Percentiles rank a stretch among this genome's conserved stretches.
phyloP scores from a whole-genome alignment of 2,113 vertebrate species.

The Pelvicachromis taeniatus region DNA sequence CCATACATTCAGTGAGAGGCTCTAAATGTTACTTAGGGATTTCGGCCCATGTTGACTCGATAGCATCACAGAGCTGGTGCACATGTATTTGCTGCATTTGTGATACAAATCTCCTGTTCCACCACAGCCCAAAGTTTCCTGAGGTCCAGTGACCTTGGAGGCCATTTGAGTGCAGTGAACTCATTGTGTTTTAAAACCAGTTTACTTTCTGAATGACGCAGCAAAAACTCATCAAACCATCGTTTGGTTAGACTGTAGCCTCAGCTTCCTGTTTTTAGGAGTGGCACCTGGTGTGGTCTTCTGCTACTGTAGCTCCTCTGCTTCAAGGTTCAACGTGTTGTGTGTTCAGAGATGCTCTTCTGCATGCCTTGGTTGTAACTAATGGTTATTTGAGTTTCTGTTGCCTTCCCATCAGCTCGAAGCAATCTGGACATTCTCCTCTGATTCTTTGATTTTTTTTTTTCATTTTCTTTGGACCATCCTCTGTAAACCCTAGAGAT shows the following conservation, averaged over 20 bases:
- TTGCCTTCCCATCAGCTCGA: too few relatives aligned
- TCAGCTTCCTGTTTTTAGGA: neutral
- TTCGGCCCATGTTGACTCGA: neutral
- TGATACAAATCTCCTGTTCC: neutral
- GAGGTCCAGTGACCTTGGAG: neutral
- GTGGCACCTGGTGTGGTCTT: too few relatives aligned
- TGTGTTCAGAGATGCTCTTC: too few relatives aligned
- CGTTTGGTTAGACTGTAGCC: accelerated
- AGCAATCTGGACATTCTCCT: too few relatives aligned
- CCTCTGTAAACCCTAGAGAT: accelerated
- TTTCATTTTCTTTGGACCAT: neutral
- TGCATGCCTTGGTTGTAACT: too few relatives aligned
- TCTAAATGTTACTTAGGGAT: accelerated
- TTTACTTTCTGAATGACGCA: neutral
- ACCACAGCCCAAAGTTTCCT: neutral
- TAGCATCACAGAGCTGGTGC: neutral
- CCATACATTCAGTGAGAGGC: neutral
- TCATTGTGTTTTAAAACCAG: neutral
- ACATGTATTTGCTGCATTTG: neutral
- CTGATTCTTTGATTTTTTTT: too few relatives aligned
- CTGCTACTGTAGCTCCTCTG: too few relatives aligned
- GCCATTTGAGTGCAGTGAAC: accelerated
- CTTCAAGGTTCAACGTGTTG: too few relatives aligned
- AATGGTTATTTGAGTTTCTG: too few relatives aligned
- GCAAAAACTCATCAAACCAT: neutral